A percentile compares a stretch with the other conserved stretches of the same genome.
These are phyloP conservation scores for Trachelus stipa DNA, from an alignment of 2,888 invertebrate genomes.

Conservation along the genomic window DNA sequence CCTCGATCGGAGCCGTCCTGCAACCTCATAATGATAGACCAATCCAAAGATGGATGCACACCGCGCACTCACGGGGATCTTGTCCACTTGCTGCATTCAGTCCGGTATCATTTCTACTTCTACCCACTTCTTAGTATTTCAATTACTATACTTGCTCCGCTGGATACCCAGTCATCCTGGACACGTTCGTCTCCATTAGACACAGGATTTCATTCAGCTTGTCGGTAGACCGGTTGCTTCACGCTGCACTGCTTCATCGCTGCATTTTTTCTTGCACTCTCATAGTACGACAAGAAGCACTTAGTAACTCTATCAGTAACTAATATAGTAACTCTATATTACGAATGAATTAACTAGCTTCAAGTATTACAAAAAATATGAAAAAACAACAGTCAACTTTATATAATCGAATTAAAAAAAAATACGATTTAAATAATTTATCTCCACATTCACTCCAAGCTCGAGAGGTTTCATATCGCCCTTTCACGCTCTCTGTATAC, in stretches of 20 bases:
- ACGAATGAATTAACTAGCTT: background rate
- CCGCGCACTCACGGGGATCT: background rate
- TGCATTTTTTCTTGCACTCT: background rate
- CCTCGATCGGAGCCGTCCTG: slow-evolving; percentile 24
- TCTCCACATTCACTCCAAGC: background rate
- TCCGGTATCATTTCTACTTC: background rate
- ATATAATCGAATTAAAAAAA: background rate
- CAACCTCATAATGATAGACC: slow-evolving; percentile 29
- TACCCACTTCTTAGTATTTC: background rate
- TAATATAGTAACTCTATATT: background rate
- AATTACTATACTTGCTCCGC: background rate
- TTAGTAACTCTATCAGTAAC: background rate
- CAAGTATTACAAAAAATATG: background rate
- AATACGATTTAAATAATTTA: too few relatives aligned
- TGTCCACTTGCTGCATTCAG: background rate
- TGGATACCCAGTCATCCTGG: background rate
- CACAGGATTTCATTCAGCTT: background rate
- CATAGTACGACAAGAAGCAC: background rate
- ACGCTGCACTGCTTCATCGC: background rate
- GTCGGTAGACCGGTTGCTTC: background rate
- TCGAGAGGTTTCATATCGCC: background rate
- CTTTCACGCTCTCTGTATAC: background rate
- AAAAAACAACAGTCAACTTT: background rate
- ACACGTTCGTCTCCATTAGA: background rate
- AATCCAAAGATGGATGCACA: background rate